These are phyloP conservation scores for Copsychus sechellarum DNA, from an alignment of 2,113 vertebrate genomes.

Conservation along the genomic window DNA sequence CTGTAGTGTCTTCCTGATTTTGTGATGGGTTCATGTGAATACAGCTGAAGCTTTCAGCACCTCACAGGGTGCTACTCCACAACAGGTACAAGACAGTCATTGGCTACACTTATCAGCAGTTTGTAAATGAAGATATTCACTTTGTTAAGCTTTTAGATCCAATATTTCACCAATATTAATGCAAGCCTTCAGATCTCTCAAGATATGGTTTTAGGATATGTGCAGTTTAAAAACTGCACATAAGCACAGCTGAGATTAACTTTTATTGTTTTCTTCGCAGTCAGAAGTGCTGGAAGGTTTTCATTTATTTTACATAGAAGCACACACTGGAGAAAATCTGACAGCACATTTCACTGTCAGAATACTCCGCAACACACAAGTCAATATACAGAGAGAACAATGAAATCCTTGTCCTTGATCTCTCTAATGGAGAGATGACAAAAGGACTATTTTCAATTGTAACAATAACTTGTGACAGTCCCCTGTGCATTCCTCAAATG, in stretches of 20 bases:
- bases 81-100: not conserved
- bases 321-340: not conserved
- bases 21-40: not conserved
- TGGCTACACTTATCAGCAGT: not conserved
- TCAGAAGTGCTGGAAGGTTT: not conserved
- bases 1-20: not conserved
- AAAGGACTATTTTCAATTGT: constrained; percentile 7
- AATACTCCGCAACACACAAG: not conserved
- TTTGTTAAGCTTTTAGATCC: not conserved
- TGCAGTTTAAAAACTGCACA: not conserved
- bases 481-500: not conserved
- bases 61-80: not conserved
- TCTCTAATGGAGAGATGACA: not conserved
- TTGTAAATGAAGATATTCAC: not conserved
- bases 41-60: not conserved
- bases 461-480: constrained; percentile 18
- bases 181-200: not conserved
- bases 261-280: not conserved
- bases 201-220: not conserved
- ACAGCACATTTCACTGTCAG: not conserved
- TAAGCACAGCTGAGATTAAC: not conserved
- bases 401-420: not conserved
- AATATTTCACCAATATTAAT: not conserved
- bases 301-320: not conserved
- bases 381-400: constrained; percentile 9